Conservation (phyloP, 2,888 invertebrate species). For the Petrophora chlorosata region DNA sequence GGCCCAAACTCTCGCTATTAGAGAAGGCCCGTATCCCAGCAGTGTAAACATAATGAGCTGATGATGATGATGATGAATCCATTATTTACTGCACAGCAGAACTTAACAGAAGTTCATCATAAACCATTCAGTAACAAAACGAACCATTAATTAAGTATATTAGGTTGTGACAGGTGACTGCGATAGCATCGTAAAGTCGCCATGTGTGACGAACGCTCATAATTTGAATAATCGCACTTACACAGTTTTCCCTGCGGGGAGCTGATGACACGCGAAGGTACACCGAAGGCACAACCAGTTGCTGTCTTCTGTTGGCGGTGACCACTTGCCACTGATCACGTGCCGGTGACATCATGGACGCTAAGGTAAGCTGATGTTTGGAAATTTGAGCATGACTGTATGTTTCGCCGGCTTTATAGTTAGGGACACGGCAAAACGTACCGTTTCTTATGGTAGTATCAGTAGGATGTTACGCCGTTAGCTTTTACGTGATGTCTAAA, state of each 20-base stretch:
- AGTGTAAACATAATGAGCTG: too few species aligned
- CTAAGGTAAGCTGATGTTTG: conserved; percentile 52
- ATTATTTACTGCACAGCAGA: too few species aligned
- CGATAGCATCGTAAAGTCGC: conserved; percentile 35
- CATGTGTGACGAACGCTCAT: conserved; percentile 26
- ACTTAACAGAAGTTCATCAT: neutral
- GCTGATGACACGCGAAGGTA: conserved; percentile 45
- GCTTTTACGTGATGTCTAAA: too few species aligned
- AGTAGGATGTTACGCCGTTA: too few species aligned
- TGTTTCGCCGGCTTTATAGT: too few species aligned
- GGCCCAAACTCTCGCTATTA: too few species aligned
- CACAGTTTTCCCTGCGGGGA: conserved; percentile 49
- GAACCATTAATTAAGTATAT: conserved; percentile 35
- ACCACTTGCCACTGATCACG: conserved; percentile 34
- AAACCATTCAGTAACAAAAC: conserved; percentile 10
- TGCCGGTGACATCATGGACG: conserved; percentile 55
- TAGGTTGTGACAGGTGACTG: conserved; percentile 33
- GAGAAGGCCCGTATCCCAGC: too few species aligned
- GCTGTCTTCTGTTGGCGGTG: conserved; percentile 48
- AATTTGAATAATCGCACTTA: conserved; percentile 47
- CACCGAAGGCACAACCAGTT: conserved; percentile 53
- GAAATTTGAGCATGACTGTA: neutral
- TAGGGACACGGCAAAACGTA: too few species aligned
- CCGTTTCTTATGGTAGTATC: too few species aligned
- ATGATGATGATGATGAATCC: too few species aligned